Conservation (phyloP, 2,888 invertebrate genomes). For the Cephus pygmeus region DNA sequence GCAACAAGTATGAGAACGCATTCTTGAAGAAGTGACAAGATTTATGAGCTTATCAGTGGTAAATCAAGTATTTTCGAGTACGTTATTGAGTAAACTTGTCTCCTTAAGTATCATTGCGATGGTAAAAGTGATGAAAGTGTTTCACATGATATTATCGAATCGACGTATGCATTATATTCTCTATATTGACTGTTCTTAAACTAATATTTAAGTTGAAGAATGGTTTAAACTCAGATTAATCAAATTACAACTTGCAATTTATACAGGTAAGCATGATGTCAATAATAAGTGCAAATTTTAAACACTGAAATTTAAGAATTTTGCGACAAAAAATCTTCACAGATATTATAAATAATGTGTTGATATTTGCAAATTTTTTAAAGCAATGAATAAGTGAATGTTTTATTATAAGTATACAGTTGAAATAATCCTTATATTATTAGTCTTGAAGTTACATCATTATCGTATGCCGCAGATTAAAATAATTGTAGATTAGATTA, state of each 20-base stretch:
- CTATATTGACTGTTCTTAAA: not conserved
- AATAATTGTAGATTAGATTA: constrained; percentile 5
- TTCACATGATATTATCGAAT: not conserved
- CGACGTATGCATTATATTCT: not conserved
- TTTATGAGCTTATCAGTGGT: not conserved
- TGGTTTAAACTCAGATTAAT: not conserved
- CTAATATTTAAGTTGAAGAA: not conserved
- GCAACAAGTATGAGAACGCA: not conserved
- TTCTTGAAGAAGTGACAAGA: not conserved
- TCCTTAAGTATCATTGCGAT: not conserved
- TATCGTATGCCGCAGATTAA: not conserved
- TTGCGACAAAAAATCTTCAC: not conserved
- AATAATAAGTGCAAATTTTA: not conserved
- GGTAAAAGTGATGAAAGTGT: not conserved
- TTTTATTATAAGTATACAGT: not conserved
- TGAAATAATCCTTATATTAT: not conserved
- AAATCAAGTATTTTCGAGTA: not conserved
- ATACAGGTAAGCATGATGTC: not conserved
- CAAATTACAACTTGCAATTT: not conserved
- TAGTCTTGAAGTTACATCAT: not conserved
- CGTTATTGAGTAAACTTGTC: not conserved
- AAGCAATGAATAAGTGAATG: not conserved
- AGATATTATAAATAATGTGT: not conserved
- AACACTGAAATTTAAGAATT: not conserved
- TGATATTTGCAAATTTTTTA: not conserved